Conservation (phyloP, 2,113 vertebrate genomes). For the Terrapene triunguis region DNA sequence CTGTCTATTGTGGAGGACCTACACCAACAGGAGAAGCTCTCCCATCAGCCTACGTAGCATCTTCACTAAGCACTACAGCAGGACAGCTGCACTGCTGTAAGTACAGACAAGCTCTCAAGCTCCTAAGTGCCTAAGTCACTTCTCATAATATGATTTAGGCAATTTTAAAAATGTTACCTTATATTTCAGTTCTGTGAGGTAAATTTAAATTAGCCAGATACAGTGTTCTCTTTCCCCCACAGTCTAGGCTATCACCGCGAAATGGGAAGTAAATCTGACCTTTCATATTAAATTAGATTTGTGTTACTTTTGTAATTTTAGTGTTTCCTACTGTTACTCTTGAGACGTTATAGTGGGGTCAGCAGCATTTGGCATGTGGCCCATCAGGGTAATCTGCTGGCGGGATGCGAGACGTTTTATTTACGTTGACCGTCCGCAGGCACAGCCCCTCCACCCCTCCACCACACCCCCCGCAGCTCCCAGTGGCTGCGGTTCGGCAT, state of each 20-base stretch:
- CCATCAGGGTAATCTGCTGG: no score
- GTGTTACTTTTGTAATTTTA: background rate
- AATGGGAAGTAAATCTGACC: background rate
- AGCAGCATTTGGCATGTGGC: no score
- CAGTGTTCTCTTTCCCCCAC: background rate
- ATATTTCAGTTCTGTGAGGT: background rate
- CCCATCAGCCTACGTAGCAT: background rate
- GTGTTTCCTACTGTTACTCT: conserved; percentile 17
- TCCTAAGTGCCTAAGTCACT: background rate
- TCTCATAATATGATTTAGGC: background rate
- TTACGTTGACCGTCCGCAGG: no score
- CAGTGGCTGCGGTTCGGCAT: no score
- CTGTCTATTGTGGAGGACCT: background rate
- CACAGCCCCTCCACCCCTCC: no score
- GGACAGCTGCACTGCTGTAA: background rate
- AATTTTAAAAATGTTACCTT: background rate
- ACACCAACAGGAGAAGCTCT: background rate
- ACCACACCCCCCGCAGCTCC: no score
- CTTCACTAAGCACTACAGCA: background rate
- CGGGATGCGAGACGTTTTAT: no score
- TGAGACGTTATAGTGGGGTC: background rate
- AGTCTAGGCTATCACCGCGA: background rate
- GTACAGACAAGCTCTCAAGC: background rate
- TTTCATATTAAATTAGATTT: background rate
- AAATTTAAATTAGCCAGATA: background rate